Conservation (phyloP, 2,113 vertebrate genomes). For the Merops nubicus region DNA sequence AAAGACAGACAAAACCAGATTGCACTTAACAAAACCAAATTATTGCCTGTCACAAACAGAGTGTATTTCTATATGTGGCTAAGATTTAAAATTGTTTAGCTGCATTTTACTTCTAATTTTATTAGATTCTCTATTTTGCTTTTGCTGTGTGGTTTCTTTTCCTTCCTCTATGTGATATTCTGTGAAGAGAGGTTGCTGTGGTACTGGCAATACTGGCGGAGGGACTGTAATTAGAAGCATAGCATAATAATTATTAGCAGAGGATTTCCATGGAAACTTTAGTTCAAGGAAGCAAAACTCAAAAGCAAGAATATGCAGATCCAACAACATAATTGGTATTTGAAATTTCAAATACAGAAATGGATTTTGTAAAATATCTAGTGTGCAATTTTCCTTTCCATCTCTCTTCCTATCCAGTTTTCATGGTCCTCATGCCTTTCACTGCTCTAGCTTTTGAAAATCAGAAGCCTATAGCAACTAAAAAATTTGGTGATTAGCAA, state of each 20-base stretch:
- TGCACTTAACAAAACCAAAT: background rate
- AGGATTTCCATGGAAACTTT: conserved; percentile 62
- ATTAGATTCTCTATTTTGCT: background rate
- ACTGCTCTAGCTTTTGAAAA: background rate
- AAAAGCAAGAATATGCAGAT: conserved; percentile 12
- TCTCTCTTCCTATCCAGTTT: background rate
- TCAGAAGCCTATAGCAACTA: background rate
- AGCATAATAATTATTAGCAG: conserved; percentile 71
- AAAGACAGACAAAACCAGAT: background rate
- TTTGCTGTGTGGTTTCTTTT: conserved; percentile 10
- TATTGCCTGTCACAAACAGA: background rate
- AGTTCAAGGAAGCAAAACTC: conserved; percentile 20
- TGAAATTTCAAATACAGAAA: conserved; percentile 20
- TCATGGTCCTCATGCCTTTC: background rate
- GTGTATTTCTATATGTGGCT: background rate
- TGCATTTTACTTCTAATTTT: background rate
- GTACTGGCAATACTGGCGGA: conserved; percentile 38
- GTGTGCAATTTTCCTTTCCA: background rate
- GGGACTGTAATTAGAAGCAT: conserved; percentile 62
- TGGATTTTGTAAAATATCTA: background rate
- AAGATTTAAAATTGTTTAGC: background rate
- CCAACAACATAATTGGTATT: conserved; percentile 4
- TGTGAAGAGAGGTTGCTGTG: conserved; percentile 16
- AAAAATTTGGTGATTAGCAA: background rate
- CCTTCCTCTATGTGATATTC: background rate